Evolutionary conservation across 2,888 invertebrate species (phyloP).

Genomic region (Pyrgus malvae): DNA sequence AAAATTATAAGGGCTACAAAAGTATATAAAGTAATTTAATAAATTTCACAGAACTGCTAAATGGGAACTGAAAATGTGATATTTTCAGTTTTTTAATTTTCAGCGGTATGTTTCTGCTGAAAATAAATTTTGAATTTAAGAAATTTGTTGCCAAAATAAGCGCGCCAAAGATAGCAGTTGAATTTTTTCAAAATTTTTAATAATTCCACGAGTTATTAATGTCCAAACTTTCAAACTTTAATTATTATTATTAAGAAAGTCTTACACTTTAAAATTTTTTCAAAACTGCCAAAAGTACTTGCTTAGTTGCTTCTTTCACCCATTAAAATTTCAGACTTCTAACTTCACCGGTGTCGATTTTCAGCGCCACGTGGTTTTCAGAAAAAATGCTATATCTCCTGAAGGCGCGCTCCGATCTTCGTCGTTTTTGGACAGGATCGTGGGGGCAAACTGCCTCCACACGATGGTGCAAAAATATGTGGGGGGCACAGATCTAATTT

Average conservation of each 20-base stretch:
- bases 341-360: neutral
- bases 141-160: neutral
- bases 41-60: neutral
- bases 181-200: neutral
- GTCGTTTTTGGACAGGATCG: neutral
- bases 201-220: neutral
- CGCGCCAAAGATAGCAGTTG: neutral
- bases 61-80: neutral
- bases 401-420: neutral
- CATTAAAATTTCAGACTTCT: neutral
- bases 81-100: neutral
- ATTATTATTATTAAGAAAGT: neutral
- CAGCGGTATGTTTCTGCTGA: neutral
- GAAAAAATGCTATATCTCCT: neutral
- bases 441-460: neutral
- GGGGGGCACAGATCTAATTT: neutral
- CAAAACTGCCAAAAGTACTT: neutral
- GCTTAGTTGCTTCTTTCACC: neutral
- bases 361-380: neutral
- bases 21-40: neutral
- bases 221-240: neutral
- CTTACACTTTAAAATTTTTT: neutral
- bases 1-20: neutral
- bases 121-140: neutral
- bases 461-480: neutral